Evolutionary conservation across 2,113 vertebrate genomes (phyloP).

Genomic region (Poicephalus gulielmi): DNA sequence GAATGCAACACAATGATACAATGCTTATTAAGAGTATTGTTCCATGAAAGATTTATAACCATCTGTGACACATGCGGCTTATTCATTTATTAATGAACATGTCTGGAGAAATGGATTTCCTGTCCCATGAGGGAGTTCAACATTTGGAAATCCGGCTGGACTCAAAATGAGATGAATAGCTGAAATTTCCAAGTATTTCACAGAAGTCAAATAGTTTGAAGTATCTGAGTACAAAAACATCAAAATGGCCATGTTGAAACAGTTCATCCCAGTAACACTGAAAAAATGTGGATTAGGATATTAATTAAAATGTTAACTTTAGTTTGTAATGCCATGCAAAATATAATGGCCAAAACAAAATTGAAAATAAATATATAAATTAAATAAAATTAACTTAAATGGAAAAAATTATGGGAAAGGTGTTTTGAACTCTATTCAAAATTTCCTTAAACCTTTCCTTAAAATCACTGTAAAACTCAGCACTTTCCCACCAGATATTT

Average conservation of each 20-base stretch:
- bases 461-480: not conserved
- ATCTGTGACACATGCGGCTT: not conserved
- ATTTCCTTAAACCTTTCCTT: not conserved
- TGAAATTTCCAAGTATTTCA: not conserved
- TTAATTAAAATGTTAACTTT: not conserved
- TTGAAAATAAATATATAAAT: not conserved
- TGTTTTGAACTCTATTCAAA: not conserved
- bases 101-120: not conserved
- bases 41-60: not conserved
- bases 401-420: not conserved
- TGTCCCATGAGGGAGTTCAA: not conserved
- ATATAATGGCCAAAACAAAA: not conserved
- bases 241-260: not conserved
- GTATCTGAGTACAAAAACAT: not conserved
- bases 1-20: not conserved
- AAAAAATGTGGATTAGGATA: not conserved
- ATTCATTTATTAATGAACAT: not conserved
- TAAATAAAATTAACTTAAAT: not conserved
- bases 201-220: not conserved
- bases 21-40: not conserved
- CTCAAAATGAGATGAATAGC: not conserved
- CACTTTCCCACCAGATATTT: not conserved
- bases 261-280: not conserved
- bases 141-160: not conserved
- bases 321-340: not conserved